A percentile compares a stretch with the other conserved stretches of the same genome.
Conservation (phyloP, 2,113 vertebrate species). For the Elgaria multicarinata region DNA sequence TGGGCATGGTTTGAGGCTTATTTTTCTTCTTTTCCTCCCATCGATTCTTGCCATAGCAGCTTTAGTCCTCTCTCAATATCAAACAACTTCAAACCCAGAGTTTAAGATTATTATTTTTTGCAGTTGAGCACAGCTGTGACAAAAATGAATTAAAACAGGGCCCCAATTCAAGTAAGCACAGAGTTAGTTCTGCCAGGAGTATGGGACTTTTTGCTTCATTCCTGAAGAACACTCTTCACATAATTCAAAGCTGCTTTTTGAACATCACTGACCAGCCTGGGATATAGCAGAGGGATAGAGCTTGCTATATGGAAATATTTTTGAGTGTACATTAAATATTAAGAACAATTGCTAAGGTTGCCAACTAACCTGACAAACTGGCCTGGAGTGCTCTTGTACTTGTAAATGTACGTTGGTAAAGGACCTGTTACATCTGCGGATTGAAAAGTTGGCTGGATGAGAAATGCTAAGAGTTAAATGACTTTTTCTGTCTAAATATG, state of each 20-base stretch:
- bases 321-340: neutral
- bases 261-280: neutral
- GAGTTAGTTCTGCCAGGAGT: neutral
- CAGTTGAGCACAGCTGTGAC: too few species aligned
- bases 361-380: neutral
- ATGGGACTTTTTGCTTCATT: neutral
- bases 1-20: neutral
- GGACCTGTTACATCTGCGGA: neutral
- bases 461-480: neutral
- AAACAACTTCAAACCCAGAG: neutral
- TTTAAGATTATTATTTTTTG: neutral
- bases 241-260: neutral
- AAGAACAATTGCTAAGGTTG: neutral
- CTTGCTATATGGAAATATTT: neutral
- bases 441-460: neutral
- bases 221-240: neutral
- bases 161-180: neutral
- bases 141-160: slow-evolving; percentile 5
- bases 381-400: neutral
- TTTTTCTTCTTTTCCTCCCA: neutral
- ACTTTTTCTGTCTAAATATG: neutral
- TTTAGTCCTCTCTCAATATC: neutral
- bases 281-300: neutral
- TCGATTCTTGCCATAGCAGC: neutral
- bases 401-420: neutral